Evolutionary conservation across 2,797 vertebrate genomes (phyloP).

Genomic region (Halcyon leucocephala): DNA sequence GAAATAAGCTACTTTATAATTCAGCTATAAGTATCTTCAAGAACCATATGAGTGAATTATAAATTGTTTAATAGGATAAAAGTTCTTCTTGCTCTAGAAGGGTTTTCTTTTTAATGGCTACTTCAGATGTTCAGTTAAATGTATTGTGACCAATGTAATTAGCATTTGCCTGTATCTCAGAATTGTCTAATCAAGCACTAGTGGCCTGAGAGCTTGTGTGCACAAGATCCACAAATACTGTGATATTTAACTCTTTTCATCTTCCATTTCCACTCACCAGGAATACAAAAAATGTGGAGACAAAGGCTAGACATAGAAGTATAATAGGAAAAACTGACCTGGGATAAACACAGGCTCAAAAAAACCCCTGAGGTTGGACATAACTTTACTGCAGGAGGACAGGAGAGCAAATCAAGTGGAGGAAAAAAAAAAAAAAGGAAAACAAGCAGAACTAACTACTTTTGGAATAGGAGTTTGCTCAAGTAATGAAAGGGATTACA

Average conservation of each 20-base stretch:
- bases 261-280: neutral
- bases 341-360: neutral
- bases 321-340: neutral
- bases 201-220: neutral
- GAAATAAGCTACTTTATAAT: constrained; percentile 53
- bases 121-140: constrained; percentile 47
- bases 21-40: constrained; percentile 39
- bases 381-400: neutral
- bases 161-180: neutral
- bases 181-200: constrained; percentile 39
- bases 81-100: constrained; percentile 18
- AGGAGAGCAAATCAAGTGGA: neutral
- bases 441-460: constrained; percentile 23
- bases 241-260: neutral
- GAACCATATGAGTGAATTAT: neutral
- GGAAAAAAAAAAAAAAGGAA: neutral
- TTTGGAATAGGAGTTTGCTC: constrained; percentile 36
- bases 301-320: neutral
- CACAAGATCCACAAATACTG: neutral
- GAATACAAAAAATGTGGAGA: neutral
- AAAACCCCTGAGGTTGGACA: neutral
- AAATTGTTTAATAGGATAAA: constrained; percentile 56
- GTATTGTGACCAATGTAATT: constrained; percentile 42
- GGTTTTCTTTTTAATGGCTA: constrained; percentile 40
- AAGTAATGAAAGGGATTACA: constrained; percentile 28